These are phyloP conservation scores for Campopleginae sp. DNA, from an alignment of 2,888 invertebrate species.

Conservation along the genomic window DNA sequence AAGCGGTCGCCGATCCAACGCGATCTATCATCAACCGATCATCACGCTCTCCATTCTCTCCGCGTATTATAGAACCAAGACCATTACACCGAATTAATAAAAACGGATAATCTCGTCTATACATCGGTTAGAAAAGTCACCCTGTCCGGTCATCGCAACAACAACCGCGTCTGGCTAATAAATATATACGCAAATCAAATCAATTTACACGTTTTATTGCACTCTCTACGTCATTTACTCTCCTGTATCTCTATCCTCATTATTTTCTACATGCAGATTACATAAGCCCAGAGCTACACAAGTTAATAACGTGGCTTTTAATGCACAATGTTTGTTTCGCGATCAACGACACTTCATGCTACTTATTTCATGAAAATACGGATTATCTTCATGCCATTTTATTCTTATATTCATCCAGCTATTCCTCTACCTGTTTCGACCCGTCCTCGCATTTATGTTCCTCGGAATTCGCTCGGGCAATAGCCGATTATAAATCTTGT, in stretches of 20 bases:
- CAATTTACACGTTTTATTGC: conserved; percentile 3
- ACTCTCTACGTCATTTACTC: background rate
- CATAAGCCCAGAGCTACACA: conserved; percentile 40
- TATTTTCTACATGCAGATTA: conserved; percentile 17
- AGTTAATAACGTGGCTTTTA: conserved; percentile 15
- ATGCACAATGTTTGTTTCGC: background rate
- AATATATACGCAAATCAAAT: background rate
- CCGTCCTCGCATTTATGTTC: background rate
- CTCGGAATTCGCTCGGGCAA: conserved; percentile 50
- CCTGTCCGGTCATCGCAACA: conserved; percentile 18
- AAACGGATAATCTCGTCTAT: background rate
- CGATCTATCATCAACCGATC: conserved; percentile 60
- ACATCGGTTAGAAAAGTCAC: conserved; percentile 13
- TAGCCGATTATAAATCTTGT: conserved; percentile 63
- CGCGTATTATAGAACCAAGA: conserved; percentile 16
- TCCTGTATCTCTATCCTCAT: background rate
- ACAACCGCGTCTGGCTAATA: conserved; percentile 2
- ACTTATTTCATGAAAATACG: conserved; percentile 15
- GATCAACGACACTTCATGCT: conserved; percentile 22
- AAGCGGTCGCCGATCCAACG: conserved; percentile 67
- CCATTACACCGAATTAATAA: conserved; percentile 13
- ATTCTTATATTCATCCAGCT: background rate
- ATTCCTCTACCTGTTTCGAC: background rate
- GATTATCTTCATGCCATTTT: conserved; percentile 9
- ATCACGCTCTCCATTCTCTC: conserved; percentile 33